Base-by-base conservation (phyloP, 2,797 vertebrate genomes). In the Hippocampus kuda region DNA sequence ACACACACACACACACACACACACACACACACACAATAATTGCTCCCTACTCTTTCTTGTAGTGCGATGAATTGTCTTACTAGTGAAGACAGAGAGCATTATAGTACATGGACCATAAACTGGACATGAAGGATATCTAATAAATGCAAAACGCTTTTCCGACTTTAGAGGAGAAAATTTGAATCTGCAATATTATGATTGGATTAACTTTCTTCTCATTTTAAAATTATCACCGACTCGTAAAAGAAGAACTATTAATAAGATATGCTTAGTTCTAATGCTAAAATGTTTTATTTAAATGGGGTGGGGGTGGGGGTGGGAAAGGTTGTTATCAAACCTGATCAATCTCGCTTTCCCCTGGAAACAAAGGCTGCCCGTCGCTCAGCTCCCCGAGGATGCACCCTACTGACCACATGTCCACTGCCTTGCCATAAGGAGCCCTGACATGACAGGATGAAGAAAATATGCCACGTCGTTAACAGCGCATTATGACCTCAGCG, bases 371-470 rank as follows among this genome's bases (percentile, higher is more conserved):
- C 85, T 99, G 97, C 62, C 97, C 97, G 0, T 99, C 96, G 65
- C 96, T 99, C 83, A 99, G 92, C 85, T 98, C 97, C 27, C 96
- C 97, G 77, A 99, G 92, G 84, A 99, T 99, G 70, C 97, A 99
- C 84, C 97, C 97, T 62, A 99, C 96, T 0, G 97, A 99, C 97
- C 97, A 99, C 97, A 99, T 99, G 90, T 99, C 97, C 87, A 98
- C 97, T 0, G 97, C 94, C 76, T 99, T 99, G 48, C 97, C 96
- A 48, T 98, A 99, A 20, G 97, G 95, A 80, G 96, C 96, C 77
- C 97, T 99, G 76, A 71, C 56, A 69, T 98, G 76, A 71, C 56
- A 69, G 0, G 5, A 72, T 20, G 66, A 26, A 48, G 26, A 49
- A 34, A 41, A 68, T 46, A 16, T 49, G 38, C 6, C 67, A 68